Base-by-base conservation (phyloP, 2,797 vertebrate species). In the Oreonectes daqikongensis region DNA sequence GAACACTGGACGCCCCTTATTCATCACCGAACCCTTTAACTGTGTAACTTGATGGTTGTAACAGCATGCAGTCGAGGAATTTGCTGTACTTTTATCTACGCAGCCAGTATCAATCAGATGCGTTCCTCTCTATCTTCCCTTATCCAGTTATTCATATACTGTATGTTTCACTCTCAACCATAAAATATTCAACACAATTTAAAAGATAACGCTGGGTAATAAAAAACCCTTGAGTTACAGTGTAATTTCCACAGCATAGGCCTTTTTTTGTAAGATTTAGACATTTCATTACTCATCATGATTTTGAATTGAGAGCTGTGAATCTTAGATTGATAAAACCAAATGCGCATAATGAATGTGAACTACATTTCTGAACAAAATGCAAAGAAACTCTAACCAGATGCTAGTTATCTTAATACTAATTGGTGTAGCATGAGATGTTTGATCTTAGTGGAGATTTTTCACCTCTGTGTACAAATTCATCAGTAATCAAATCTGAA, bases 21-120 rank as follows among this genome's bases (percentile, higher is more conserved):
- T 73, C 22, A 65, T 65, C 48, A 65, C 2, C 52, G 12, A 20
- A 57, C 8, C 50, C 2, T 6, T 26, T 65, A 73, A 64, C 32
- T 65, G 50, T 65, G 42, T 57, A 44, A 32, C 35, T 18, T 26
- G 46, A 28, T 30, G 35, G 44, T 66, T 30, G 38, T 57, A 57
- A 53, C 72, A 57, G 72, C 72, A 66, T 55, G 61, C 5, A 66
- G 35, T 35, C 61, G 20, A 40, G 1, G 17, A 28, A 65, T 42
- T 55, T 44, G 48, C 12, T 44, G n/a, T 44, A 15, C 50, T 32
- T 65, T 74, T 18, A 65, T 40, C 60, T 42, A 52, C 20, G 53
- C 48, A 20, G 48, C 40, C 40, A 42, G 12, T 42, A 40, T 28
- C 50, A 63, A 50, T 40, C 57, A 35, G 42, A 3, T 28, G 17